Percentiles rank a stretch among this genome's conserved stretches.
Evolutionary conservation across 2,797 vertebrate species (phyloP).

Genomic region (Sylvilagus floridanus): DNA sequence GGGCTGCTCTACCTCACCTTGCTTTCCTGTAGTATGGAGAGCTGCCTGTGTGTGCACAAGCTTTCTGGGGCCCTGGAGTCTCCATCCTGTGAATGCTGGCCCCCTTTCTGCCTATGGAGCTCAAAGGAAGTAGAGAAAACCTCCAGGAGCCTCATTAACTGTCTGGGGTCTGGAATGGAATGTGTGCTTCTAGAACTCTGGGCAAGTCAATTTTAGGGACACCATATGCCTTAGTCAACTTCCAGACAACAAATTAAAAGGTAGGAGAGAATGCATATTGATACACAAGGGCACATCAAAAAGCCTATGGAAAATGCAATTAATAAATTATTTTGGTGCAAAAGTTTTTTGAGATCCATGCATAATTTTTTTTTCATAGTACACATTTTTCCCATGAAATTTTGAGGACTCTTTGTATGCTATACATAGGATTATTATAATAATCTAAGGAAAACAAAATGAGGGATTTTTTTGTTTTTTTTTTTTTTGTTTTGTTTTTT

Average conservation of each 20-base stretch:
- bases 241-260: neutral
- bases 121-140: neutral
- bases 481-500: neutral
- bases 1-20: neutral
- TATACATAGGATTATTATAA: neutral
- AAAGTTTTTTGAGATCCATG: too few species aligned
- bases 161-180: neutral
- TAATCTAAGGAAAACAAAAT: neutral
- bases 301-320: too few species aligned
- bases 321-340: too few species aligned
- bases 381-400: too few species aligned
- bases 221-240: too few species aligned
- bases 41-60: fast-evolving
- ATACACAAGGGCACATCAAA: too few species aligned
- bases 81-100: neutral
- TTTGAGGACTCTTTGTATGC: too few species aligned
- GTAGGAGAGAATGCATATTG: neutral
- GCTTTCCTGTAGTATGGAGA: neutral
- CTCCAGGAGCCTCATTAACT: too few species aligned
- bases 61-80: neutral
- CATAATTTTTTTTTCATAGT: too few species aligned
- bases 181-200: neutral
- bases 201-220: neutral
- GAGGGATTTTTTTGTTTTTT: neutral
- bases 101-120: neutral